Base-by-base conservation (phyloP, 2,888 invertebrate species). In the Zhengitettix transpicula region DNA sequence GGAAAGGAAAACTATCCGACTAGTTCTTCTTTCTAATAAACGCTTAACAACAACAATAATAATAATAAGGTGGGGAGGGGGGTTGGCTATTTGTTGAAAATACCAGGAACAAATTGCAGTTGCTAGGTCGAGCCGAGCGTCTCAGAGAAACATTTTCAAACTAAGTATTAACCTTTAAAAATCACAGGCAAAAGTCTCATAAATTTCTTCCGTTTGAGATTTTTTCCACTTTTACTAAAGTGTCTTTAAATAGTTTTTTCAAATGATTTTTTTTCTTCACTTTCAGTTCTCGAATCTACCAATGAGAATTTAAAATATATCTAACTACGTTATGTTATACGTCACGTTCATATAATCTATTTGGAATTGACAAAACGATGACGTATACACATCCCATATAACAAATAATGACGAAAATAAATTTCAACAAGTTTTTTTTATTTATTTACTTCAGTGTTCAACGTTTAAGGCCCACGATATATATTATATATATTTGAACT, bases 381-480 rank as follows among this genome's bases (percentile, higher is more conserved):
- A 52, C 57, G 55, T 60, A 60, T 58, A 61, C 60, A 60, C 60
- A 58, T 58, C 53, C 62, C 55, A 52, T 53, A 42, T 58, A 61
- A 61, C 60, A 63, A 61, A 63, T 59, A 59, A 57, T 62, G 60
- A 60, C 44, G 58, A 60, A 64, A 62, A 62, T 62, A 64, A 64
- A 62, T 61, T 59, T 60, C 59, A 62, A 63, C 59, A 60, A 28
- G 58, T 60, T 60, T 57, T 60, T 59, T 61, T 55, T 56, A 41
- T 57, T 51, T 47, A 51, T 57, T 47, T 51, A 16, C 47, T 51
- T 57, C 44, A 41, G 40, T 47, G 58, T 58, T 63, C 54, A 60
- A 59, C 57, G 56, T 53, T 62, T 75, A 75, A 75, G 75, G 75
- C 75, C 75, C 75, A 76, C 74, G 73, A 74, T 73, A 73, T 72